A percentile compares a stretch with the other conserved stretches of the same genome.
These are phyloP conservation scores for Nesoenas mayeri DNA, from an alignment of 2,113 vertebrate species.

Conservation along the genomic window DNA sequence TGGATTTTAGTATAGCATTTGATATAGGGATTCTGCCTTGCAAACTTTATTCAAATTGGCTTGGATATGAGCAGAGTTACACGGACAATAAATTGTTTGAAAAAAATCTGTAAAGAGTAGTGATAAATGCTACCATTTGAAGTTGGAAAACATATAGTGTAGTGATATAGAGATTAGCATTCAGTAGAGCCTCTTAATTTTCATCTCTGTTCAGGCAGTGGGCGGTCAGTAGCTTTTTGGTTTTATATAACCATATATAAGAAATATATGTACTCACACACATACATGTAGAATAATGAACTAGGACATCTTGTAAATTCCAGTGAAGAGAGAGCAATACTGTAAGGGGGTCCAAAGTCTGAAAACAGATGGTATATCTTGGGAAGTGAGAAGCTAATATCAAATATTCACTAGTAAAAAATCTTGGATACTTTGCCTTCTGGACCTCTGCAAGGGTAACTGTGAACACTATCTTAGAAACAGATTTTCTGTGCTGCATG, in stretches of 20 bases:
- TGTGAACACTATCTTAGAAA: not conserved
- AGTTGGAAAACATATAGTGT: not conserved
- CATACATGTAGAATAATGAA: not conserved
- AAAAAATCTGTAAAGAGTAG: not conserved
- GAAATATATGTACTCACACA: not conserved
- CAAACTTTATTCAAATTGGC: constrained; percentile 5
- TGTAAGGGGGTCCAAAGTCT: not conserved
- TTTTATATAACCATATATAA: not conserved
- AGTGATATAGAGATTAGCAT: not conserved
- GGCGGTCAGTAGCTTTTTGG: not conserved
- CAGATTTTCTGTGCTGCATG: not conserved
- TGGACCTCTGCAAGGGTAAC: not conserved
- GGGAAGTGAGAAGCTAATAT: not conserved
- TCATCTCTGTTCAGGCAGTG: not conserved
- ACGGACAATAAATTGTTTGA: not conserved
- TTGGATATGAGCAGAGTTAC: not conserved
- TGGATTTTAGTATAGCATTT: not conserved
- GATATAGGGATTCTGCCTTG: not conserved
- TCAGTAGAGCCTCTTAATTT: not conserved
- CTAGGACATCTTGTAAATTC: not conserved
- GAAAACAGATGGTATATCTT: not conserved
- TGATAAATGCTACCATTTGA: not conserved
- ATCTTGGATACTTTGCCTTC: not conserved
- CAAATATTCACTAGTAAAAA: not conserved
- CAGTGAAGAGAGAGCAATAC: rapidly evolving